phyloP scores from a whole-genome alignment of 2,888 invertebrate genomes.

The Cosmopolites sordidus region DNA sequence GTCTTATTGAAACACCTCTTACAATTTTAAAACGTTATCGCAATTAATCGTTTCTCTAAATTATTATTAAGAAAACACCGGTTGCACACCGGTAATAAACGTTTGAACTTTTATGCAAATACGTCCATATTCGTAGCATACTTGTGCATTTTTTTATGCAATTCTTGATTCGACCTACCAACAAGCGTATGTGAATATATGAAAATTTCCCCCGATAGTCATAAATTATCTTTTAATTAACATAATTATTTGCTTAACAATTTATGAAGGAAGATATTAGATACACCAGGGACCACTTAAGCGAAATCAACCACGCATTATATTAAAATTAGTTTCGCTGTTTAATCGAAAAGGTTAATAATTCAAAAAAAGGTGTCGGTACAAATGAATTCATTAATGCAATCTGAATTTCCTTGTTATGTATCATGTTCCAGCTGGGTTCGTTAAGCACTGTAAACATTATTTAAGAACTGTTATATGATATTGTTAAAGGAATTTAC shows the following conservation, averaged over 20 bases:
- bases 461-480: no score
- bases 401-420: background rate
- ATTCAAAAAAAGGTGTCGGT: background rate
- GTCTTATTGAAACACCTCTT: no score
- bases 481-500: no score
- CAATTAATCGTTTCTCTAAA: no score
- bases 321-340: background rate
- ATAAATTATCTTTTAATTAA: background rate
- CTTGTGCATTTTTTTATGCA: no score
- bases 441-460: background rate
- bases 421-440: background rate
- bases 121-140: no score
- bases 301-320: background rate
- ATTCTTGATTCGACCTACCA: constrained; percentile 24
- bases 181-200: constrained; percentile 4
- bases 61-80: no score
- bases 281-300: background rate
- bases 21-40: no score
- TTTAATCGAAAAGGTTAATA: background rate
- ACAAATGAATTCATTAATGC: background rate
- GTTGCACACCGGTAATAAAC: no score
- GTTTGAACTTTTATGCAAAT: no score
- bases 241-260: background rate
- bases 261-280: constrained; percentile 1
- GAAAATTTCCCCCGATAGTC: no score